Base-by-base conservation (phyloP, 2,113 vertebrate species). In the Polypterus bichir region DNA sequence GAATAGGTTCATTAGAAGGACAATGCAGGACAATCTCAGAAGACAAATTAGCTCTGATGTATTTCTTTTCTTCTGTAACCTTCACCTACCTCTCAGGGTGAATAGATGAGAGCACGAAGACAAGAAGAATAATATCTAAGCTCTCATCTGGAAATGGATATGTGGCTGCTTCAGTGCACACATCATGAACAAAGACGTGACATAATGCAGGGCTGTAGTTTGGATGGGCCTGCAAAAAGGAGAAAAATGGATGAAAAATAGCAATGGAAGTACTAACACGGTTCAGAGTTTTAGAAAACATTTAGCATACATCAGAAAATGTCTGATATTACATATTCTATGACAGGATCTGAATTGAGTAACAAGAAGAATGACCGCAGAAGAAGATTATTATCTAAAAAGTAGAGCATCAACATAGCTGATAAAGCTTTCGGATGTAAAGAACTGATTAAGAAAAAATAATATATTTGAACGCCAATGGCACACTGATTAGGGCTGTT, bases 81-180 rank as follows among this genome's bases (percentile, higher is more conserved):
- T 79, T 81, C 76, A 81, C 82, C 76, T 88, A 97, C 92, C 92
- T 85, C 75, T 85, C 82, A 66, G 92, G 92, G 78, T 92, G 91
- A 80, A 96, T 86, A 64, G 92, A 81, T 64, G 90, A 96, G 65
- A 97, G 87, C 76, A 97, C 91, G 81, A 95, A 97, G 76, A 94
- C 78, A 6, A 92, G 81, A 68, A 94, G 82, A 80, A 97, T 78
- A 74, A 88, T 79, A 71, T 94, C 89, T 77, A 94, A 79, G 79
- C 82, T 89, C 68, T 76, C 87, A 57, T 81, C 85, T 68, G 91
- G 92, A 73, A 95, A 92, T 54, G 93, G 92, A 79, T 91, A 89
- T 67, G 81, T 75, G 63, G 77, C 77, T 62, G 65, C 59, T 67
- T 86, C 86, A 65, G 92, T 82, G 71, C 91, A 89, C 60, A 97